Percentiles rank a stretch among this genome's conserved stretches.
phyloP scores from a whole-genome alignment of 1,140 invertebrate genomes.

The Anagrus nilaparvatae region DNA sequence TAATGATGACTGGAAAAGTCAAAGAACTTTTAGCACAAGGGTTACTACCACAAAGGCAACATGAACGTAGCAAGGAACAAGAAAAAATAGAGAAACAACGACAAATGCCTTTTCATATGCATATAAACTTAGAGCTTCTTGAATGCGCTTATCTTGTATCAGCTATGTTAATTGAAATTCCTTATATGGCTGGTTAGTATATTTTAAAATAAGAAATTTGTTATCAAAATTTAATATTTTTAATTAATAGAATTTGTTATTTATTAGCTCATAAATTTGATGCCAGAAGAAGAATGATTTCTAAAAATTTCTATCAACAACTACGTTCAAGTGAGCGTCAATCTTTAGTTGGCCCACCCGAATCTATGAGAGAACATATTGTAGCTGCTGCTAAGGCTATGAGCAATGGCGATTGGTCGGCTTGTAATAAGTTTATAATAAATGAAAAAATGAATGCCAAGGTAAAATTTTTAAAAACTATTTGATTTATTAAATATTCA shows the following conservation, averaged over 20 bases:
- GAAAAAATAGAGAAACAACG: slow-evolving; percentile 97
- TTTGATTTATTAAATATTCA: slow-evolving; percentile 2
- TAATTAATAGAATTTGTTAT: slow-evolving; percentile 11
- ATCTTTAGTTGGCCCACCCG: slow-evolving; percentile 94
- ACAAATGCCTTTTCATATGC: slow-evolving; percentile 99
- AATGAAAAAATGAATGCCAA: slow-evolving; percentile 99
- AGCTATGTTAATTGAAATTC: slow-evolving; percentile 98
- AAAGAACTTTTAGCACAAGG: slow-evolving; percentile 95
- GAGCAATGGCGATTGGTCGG: slow-evolving; percentile 95
- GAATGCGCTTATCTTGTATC: slow-evolving; percentile 99
- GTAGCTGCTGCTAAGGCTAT: slow-evolving; percentile 98
- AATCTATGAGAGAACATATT: slow-evolving; percentile 98
- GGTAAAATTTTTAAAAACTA: slow-evolving; percentile 39
- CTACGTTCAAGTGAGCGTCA: slow-evolving; percentile 90
- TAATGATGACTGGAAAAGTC: slow-evolving; percentile 95
- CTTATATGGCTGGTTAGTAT: slow-evolving; percentile 94
- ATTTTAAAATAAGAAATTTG: no score
- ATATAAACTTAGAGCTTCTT: slow-evolving; percentile 95
- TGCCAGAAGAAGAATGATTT: slow-evolving; percentile 91
- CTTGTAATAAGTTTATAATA: slow-evolving; percentile 89
- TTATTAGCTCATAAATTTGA: slow-evolving; percentile 87
- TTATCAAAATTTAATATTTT: neutral
- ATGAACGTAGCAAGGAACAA: slow-evolving; percentile 92
- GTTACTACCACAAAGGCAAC: slow-evolving; percentile 72
- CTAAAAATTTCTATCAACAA: slow-evolving; percentile 98